Base-by-base conservation (phyloP, 1,140 invertebrate genomes). In the Monomorium pharaonis region DNA sequence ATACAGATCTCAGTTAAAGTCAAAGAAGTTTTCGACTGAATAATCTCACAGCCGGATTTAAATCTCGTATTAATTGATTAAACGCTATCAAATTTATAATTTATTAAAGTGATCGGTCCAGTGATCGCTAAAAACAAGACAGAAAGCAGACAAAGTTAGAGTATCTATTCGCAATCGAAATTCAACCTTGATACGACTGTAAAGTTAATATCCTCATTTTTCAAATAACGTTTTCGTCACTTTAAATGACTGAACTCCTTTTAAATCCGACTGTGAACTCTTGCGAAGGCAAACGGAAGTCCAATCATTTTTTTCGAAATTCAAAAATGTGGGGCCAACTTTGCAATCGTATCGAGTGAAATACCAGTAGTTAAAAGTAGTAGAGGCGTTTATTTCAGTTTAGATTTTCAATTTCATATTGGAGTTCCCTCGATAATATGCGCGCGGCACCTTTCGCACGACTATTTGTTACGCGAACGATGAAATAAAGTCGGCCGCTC, bases 151-250 rank as follows among this genome's bases (percentile, higher is more conserved):
- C n/a, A 37, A 44, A 44, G 42, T 44, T 42, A 7, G 3, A 37
- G 24, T n/a, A n/a, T n/a, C n/a, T n/a, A n/a, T n/a, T 56, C 42
- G 21, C 63, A n/a, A 14, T 44, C 27, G 4, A 74, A 54, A 74
- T 24, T 3, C n/a, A 1, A 56, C 4, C 37, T 54, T 27, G n/a
- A 37, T 37, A 47, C 60, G 49, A 84, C 58, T 24, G 62, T 74
- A 72, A 83, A 80, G 21, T 72, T 89, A 86, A 90, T 90, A 84
- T n/a, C n/a, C n/a, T n/a, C n/a, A n/a, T n/a, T n/a, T n/a, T n/a
- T n/a, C n/a, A n/a, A n/a, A n/a, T n/a, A n/a, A n/a, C n/a, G n/a
- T n/a, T n/a, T n/a, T n/a, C n/a, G n/a, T n/a, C n/a, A n/a, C n/a
- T n/a, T n/a, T n/a, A n/a, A n/a, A n/a, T n/a, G n/a, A n/a, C n/a